These are phyloP conservation scores for Phenacoccus solenopsis DNA, from an alignment of 1,140 invertebrate species.

Conservation along the genomic window DNA sequence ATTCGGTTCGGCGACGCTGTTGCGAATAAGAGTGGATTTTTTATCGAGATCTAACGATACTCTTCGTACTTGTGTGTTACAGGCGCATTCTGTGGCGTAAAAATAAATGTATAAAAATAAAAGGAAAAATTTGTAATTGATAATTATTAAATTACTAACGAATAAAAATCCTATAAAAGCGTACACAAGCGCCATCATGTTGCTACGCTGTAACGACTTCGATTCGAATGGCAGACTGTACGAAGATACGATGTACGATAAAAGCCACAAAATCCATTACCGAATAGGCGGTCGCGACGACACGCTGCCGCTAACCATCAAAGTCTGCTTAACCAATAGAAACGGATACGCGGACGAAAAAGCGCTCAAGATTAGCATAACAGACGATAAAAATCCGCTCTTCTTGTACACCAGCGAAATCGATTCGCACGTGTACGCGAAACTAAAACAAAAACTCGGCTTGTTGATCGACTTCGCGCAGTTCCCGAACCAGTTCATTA, in stretches of 20 bases:
- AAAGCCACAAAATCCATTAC: neutral
- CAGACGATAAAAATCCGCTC: neutral
- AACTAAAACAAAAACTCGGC: slow-evolving; percentile 4
- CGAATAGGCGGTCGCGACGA: neutral
- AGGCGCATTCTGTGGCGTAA: neutral
- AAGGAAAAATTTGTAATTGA: neutral
- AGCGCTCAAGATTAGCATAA: neutral
- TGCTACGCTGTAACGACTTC: neutral
- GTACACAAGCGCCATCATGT: neutral
- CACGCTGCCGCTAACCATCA: neutral
- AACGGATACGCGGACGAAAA: neutral
- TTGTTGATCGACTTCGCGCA: neutral
- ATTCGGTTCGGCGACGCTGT: too few relatives aligned
- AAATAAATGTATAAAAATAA: neutral
- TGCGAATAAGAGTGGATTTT: neutral
- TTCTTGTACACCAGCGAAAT: neutral
- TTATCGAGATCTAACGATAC: neutral
- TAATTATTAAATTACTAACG: neutral
- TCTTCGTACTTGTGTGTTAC: neutral
- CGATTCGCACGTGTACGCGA: neutral
- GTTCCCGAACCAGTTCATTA: neutral
- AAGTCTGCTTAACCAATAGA: neutral
- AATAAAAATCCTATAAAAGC: neutral
- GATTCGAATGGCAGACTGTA: neutral
- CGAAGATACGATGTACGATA: neutral